Evolutionary conservation across 2,797 vertebrate genomes (phyloP).

Genomic region (Sebastes iracundus): DNA sequence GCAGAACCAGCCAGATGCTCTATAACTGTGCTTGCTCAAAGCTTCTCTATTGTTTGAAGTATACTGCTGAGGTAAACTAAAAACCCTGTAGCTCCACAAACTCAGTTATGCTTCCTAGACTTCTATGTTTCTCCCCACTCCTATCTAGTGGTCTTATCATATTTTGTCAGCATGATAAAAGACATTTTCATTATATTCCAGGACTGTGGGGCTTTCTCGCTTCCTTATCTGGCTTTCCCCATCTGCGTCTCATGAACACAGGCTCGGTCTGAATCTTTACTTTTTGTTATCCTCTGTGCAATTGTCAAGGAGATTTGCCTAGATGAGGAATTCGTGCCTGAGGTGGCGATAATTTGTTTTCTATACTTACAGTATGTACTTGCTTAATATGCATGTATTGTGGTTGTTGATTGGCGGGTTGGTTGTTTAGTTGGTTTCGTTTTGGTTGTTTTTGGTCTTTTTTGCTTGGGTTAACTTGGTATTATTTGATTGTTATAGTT

Average conservation of each 20-base stretch:
- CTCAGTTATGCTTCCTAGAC: constrained; percentile 13
- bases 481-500: neutral
- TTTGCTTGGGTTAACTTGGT: neutral
- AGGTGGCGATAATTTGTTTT: constrained; percentile 10
- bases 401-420: neutral
- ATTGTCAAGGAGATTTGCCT: constrained; percentile 27
- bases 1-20: neutral
- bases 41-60: constrained; percentile 37
- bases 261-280: constrained; percentile 14
- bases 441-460: neutral
- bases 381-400: neutral
- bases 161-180: constrained; percentile 44
- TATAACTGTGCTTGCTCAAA: neutral
- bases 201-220: constrained; percentile 19
- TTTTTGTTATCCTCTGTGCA: constrained; percentile 3
- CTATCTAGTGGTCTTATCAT: constrained; percentile 40
- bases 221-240: constrained; percentile 28
- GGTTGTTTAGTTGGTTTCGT: neutral
- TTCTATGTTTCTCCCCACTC: constrained; percentile 1
- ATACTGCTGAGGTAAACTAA: constrained; percentile 45
- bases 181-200: constrained; percentile 50
- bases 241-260: constrained; percentile 25
- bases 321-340: constrained; percentile 20
- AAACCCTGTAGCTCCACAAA: constrained; percentile 20
- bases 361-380: neutral